Base-by-base conservation (phyloP, 2,113 vertebrate genomes). In the Microtus oregoni region DNA sequence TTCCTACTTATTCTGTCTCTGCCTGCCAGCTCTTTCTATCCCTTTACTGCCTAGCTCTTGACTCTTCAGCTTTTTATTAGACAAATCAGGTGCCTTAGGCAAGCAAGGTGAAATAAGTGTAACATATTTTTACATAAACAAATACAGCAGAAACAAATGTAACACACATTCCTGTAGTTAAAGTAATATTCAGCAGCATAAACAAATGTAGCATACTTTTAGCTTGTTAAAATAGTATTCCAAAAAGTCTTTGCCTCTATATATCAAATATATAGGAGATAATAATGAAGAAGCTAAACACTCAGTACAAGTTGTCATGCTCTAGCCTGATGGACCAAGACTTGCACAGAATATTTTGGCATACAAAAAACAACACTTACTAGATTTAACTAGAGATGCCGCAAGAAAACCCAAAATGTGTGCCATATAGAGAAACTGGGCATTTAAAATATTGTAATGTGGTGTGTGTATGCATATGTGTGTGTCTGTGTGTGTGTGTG, bases 371-470 rank as follows among this genome's bases (percentile, higher is more conserved):
- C 4, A 58, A 83, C 50, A 35, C 32, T 44, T 91, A 35, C 24
- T 89, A 55, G 5, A 73, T 41, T 83, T 67, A 67, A 79, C 14
- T 28, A 47, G 28, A 52, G 73, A 61, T 32, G 11, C 52, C 8
- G n/a, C 55, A 89, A 82, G 32, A 76, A 87, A 95, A 65, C 3
- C 10, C 24, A 11, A 83, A 77, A 86, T 81, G 0, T 77, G 30
- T 79, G 12, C 24, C 67, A 32, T 81, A 41, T 72, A 19, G 82
- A 89, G 35, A 88, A 79, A 89, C 7, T 24, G 1, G 65, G 10
- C 3, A 72, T 83, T 91, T 91, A 14, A 70, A 58, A 77, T 93
- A 76, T 63, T n/a, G n/a, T 83, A 92, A 77, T 77, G 91, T 73
- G 0, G 9, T 61, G 41, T 82, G 79, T 26, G 12, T 58, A 22